A percentile compares a stretch with the other conserved stretches of the same genome.
Evolutionary conservation across 2,113 vertebrate genomes (phyloP).

Genomic region (Steatornis caripensis): DNA sequence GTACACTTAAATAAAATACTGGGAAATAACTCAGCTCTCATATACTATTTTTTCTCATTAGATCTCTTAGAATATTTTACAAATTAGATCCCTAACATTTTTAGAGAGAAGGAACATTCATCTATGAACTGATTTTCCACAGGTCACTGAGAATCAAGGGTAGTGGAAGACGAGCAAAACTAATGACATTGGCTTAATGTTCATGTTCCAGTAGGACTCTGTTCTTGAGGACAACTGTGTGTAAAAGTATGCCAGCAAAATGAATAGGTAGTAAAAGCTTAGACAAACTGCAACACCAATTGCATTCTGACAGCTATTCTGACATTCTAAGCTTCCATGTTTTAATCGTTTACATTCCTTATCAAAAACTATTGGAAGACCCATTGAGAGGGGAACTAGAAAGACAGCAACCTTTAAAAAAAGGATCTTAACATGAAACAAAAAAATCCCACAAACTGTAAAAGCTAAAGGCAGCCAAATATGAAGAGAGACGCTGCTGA

Average conservation of each 20-base stretch:
- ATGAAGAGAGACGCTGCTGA: background rate
- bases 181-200: background rate
- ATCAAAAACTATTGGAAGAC: background rate
- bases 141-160: background rate
- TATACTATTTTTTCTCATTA: background rate
- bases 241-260: background rate
- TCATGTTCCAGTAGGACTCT: background rate
- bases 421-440: background rate
- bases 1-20: background rate
- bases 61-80: background rate
- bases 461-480: background rate
- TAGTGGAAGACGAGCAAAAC: background rate
- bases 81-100: background rate
- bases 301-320: background rate
- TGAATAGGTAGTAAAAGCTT: background rate
- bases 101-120: background rate
- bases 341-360: background rate
- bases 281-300: background rate
- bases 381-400: background rate
- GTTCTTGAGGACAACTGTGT: background rate
- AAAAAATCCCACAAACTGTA: background rate
- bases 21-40: background rate
- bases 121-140: background rate
- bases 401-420: background rate
- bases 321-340: background rate